Conservation (phyloP, 2,797 vertebrate species). For the Luscinia megarhynchos region DNA sequence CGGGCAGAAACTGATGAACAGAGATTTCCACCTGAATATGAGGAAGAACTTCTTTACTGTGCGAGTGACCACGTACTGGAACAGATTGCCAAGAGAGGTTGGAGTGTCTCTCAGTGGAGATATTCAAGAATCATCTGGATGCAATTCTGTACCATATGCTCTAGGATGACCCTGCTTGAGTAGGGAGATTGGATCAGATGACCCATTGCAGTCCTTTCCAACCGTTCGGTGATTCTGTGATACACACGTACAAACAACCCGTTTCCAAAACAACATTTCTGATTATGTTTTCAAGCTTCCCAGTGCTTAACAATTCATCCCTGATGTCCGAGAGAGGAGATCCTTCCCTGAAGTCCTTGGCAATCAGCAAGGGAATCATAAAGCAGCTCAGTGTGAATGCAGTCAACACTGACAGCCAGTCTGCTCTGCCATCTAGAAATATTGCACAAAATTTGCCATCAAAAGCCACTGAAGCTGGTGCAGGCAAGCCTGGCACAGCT, state of each 20-base stretch:
- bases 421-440: accelerated
- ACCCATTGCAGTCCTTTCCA: not conserved
- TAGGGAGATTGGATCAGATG: not conserved
- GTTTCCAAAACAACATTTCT: not conserved
- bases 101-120: not conserved
- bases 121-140: not conserved
- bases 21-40: not conserved
- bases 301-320: not conserved
- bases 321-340: not conserved
- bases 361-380: not conserved
- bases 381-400: not conserved
- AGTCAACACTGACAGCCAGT: not conserved
- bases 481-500: not conserved
- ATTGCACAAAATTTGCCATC: not conserved
- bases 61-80: accelerated
- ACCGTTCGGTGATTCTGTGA: not conserved
- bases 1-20: not conserved
- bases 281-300: slow-evolving; percentile 32
- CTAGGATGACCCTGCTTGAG: not conserved
- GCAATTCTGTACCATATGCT: not conserved
- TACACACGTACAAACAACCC: not conserved
- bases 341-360: not conserved
- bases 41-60: not conserved
- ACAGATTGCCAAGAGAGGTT: not conserved
- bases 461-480: accelerated